Evolutionary conservation across 2,797 vertebrate species (phyloP).

Genomic region (Propithecus deckenii): DNA sequence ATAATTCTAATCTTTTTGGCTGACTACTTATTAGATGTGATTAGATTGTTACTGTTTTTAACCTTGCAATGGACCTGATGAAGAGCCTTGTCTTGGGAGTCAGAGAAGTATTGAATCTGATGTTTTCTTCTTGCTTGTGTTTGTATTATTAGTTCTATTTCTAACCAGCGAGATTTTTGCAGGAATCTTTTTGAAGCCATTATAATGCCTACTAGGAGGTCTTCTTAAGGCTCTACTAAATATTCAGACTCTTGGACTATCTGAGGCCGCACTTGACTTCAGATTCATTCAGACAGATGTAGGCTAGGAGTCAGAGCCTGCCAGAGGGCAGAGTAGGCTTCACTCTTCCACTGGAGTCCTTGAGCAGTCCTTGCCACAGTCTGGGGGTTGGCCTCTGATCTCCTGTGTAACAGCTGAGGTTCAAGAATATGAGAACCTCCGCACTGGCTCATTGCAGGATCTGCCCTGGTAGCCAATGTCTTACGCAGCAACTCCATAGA

Average conservation of each 20-base stretch:
- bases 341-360: not conserved
- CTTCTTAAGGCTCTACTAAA: not conserved
- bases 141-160: not conserved
- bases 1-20: not conserved
- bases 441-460: not conserved
- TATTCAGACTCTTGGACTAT: not conserved
- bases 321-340: not conserved
- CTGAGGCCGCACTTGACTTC: not conserved
- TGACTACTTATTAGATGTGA: slow-evolving; percentile 7
- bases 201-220: not conserved
- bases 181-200: slow-evolving; percentile 2
- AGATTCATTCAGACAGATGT: not conserved
- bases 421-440: not conserved
- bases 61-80: not conserved
- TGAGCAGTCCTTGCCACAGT: not conserved
- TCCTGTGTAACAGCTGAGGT: not conserved
- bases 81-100: not conserved
- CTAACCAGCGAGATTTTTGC: not conserved
- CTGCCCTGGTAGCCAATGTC: not conserved
- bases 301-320: not conserved
- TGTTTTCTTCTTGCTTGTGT: not conserved
- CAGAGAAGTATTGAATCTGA: not conserved
- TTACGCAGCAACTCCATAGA: not conserved
- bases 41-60: slow-evolving; percentile 4
- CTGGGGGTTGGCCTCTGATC: not conserved